Evolutionary conservation across 2,888 invertebrate species (phyloP), one percentile per base, ranked within the genome.

Genomic region (Eupithecia subumbrata): DNA sequence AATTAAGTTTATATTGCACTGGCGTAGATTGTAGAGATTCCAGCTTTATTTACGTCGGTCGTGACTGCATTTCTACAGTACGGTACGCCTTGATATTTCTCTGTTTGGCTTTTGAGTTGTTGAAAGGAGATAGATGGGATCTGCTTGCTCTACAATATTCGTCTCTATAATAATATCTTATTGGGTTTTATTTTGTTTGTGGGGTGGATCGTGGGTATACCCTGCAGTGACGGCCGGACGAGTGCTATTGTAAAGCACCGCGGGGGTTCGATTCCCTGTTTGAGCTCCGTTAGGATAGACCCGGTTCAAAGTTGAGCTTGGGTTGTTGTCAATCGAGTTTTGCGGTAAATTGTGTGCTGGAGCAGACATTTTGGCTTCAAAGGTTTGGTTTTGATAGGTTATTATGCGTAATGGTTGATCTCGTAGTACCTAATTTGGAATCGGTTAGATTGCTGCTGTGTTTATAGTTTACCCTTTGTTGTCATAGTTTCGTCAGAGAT

Each of bases 11-110:
- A 81, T 71, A 84, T 82, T 89, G 37, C 72, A 79, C 25, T 77
- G 83, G 81, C 37, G 66, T 73, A 70, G 78, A 83, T 84, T 71
- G 77, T 83, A 77, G 82, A 90, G 89, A 91, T 90, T 88, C 86
- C 79, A 85, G 81, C 86, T 88, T 91, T 91, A 93, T 94, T 94
- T 93, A 94, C 92, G 90, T 90, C 87, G 86, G 84, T 94, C 94
- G 94, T 94, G 94, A 94, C 93, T 91, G 84, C 88, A 88, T 84
- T 86, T 83, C 83, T 82, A 81, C 84, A 80, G 82, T 82, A 84
- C 82, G 78, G 83, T 85, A 84, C 83, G 85, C 85, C 88, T 87
- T 88, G 89, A 90, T 91, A 91, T 90, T 88, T 88, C 90, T 90
- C 87, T 86, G 86, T 87, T 89, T 86, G 84, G 87, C 87, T 87